Evolutionary conservation across 30 jellyfish, hydroid and myxozoan genomes (phyloP), one percentile per base, ranked within the genome.

Genomic region (Catostylus mosaicus): DNA sequence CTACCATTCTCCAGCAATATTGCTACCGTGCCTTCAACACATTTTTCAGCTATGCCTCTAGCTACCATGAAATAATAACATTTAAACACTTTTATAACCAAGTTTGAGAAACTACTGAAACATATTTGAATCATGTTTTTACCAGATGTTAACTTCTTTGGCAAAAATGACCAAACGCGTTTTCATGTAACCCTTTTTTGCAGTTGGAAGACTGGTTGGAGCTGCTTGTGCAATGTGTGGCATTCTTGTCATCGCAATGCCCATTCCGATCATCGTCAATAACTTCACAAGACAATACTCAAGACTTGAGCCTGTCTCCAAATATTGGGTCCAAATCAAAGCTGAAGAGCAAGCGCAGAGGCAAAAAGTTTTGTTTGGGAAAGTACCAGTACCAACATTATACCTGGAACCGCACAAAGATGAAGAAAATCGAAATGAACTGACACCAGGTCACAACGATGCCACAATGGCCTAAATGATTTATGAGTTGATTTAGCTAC

Each of bases 221-320:
- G 99, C 99, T 23, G 96, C 89, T 0, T 88, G 97, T 52, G 99
- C 99, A 22, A 94, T 94, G 99, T 88, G 97, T 30, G 99, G 99
- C 0, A 94, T 94, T 33, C 94, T 94, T 31, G 99, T 94, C 8
- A 94, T 94, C 7, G 99, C 99, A 8, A 83, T 94, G 96, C 99
- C 99, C 2, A 94, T 94, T 59, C 99, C 99, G 0, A 94, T 94
- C 61, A 94, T 94, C 9, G 99, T 94, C 19, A 94, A 94, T 69
- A 94, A 94, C 57, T 94, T 94, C 38, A 94, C 99, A 26, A 74
- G 92, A 73, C 99, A 94, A 65, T 94, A 94, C 73, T 89, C 89
- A 32, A 33, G 95, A 31, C 77, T 94, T 80, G 90, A 87, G 74
- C 99, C 99, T 35, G 99, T 69, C 29, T 85, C 99, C 3, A 94